Base-by-base conservation (phyloP, 2,113 vertebrate species). In the Etheostoma cragini region DNA sequence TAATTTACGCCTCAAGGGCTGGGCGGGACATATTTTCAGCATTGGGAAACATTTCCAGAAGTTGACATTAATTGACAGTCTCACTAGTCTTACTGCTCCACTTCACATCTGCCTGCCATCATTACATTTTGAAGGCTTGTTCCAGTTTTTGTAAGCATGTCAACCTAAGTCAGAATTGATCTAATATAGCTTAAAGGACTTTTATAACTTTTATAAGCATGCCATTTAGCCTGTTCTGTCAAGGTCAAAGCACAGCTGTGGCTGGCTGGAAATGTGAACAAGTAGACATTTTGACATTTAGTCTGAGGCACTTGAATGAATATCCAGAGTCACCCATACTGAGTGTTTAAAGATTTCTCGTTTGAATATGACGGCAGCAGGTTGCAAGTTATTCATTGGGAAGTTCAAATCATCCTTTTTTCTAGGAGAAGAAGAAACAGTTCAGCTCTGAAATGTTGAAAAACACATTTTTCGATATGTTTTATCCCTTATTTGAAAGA, bases 401-500 rank as follows among this genome's bases (percentile, higher is more conserved):
- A 24, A n/a, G 15, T 54, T 56, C 13, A 66, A 57, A 13, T 66
- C 6, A 3, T 57, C 8, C 14, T 13, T 8, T 24, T 56, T 21
- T 8, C 26, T 5, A 45, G 14, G 33, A 26, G 16, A 26, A 22
- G n/a, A 26, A 53, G n/a, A 14, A 35, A 56, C 6, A 22, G 17
- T 61, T 69, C 3, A n/a, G 2, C 38, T 52, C 12, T 58, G 22
- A 61, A 2, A 12, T 66, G 12, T 46, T 21, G 70, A 5, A 74
- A 26, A 69, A 69, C 17, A 22, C 35, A 10, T 47, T 45, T 19
- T 19, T 38, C 38, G 45, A 45, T 19, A 30, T 46, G 33, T 64
- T 60, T 52, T 53, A n/a, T 49, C 26, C 35, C 13, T 76, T 57
- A 62, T 73, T 82, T 52, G n/a, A 80, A 30, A 73, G 17, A 16